Percentiles rank a stretch among this genome's conserved stretches.
These are phyloP conservation scores for Octomys mimax DNA, from an alignment of 2,797 vertebrate species.

Conservation along the genomic window DNA sequence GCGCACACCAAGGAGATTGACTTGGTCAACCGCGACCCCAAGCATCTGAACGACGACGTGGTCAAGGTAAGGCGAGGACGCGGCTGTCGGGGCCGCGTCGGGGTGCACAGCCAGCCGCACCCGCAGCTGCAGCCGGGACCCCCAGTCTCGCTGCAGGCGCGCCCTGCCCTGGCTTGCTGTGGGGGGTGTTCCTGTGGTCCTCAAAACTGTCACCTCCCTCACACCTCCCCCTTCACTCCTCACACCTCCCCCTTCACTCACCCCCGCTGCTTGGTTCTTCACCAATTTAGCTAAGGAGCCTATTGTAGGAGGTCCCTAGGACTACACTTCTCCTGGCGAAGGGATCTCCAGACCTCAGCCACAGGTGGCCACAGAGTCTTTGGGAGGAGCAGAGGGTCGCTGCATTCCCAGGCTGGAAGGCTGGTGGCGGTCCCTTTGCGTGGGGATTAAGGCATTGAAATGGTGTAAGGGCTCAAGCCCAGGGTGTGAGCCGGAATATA, in stretches of 20 bases:
- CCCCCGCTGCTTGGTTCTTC: neutral
- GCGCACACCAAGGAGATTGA: conserved; percentile 99
- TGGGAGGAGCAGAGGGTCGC: neutral
- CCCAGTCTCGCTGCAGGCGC: neutral
- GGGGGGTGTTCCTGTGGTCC: neutral
- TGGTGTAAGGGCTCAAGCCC: neutral
- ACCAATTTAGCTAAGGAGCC: conserved; percentile 26
- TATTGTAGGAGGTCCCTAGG: neutral
- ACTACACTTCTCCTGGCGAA: conserved; percentile 4
- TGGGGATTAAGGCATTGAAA: neutral
- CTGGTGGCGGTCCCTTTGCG: neutral
- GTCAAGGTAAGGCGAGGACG: conserved; percentile 93
- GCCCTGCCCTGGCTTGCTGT: neutral
- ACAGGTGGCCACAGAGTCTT: neutral
- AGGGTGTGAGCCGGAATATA: neutral
- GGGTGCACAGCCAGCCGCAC: neutral
- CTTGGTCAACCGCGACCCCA: conserved; percentile 98
- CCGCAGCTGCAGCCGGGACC: neutral
- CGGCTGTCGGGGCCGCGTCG: neutral
- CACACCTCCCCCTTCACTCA: too few species aligned
- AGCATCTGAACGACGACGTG: conserved; percentile 96
- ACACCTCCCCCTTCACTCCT: too few species aligned
- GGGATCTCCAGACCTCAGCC: neutral
- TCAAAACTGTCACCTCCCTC: conserved; percentile 2
- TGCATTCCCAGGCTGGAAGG: neutral